Conservation (phyloP, 2,797 vertebrate species). For the Lutjanus argentimaculatus region DNA sequence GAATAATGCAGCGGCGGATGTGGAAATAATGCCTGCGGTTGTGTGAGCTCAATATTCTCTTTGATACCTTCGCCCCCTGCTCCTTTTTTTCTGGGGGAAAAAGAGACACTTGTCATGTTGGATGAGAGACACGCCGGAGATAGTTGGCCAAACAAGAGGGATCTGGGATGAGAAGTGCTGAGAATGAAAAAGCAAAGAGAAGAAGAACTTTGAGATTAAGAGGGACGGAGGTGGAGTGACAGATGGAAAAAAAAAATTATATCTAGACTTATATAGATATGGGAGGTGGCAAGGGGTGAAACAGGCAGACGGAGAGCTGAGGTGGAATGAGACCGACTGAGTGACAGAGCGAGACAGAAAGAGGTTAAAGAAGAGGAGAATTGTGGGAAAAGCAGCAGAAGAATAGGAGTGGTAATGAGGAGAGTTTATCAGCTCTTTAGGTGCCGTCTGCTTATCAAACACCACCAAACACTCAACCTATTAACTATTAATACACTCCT, state of each 20-base stretch:
- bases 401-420: conserved; percentile 78
- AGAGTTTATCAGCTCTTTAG: conserved; percentile 82
- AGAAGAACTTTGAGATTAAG: conserved; percentile 47
- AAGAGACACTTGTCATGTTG: conserved; percentile 70
- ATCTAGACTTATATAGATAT: conserved; percentile 28
- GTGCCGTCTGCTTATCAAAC: conserved; percentile 82
- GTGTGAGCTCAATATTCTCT: conserved; percentile 78
- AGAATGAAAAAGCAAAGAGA: conserved; percentile 39
- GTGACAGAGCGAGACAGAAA: conserved; percentile 62
- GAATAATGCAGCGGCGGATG: conserved; percentile 80
- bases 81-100: conserved; percentile 42
- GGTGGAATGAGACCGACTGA: conserved; percentile 33
- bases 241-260: conserved; percentile 15
- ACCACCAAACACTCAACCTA: conserved; percentile 75
- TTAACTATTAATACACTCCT: conserved; percentile 82
- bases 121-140: conserved; percentile 60
- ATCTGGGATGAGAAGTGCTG: conserved; percentile 47
- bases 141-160: conserved; percentile 61
- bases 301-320: conserved; percentile 34
- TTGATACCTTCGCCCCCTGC: conserved; percentile 78
- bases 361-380: conserved; percentile 62
- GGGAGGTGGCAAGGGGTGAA: conserved; percentile 34
- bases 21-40: conserved; percentile 76
- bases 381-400: conserved; percentile 79
- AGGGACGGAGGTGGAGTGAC: conserved; percentile 38